Conservation (phyloP, 2,888 invertebrate species). For the Ellobium chinense region DNA sequence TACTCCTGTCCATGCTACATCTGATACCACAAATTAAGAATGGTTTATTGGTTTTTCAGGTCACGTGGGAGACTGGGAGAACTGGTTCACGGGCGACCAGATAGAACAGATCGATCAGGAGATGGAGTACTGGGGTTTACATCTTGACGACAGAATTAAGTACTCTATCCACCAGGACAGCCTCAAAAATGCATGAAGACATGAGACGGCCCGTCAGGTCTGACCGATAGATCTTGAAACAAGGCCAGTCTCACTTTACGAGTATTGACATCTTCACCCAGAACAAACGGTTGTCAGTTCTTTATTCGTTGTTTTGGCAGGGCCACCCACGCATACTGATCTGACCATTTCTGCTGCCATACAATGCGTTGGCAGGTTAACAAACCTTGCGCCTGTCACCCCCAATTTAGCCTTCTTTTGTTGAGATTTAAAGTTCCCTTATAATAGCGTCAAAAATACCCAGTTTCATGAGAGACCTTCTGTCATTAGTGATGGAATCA, state of each 20-base stretch:
- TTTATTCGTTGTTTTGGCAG: neutral
- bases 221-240: neutral
- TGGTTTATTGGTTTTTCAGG: constrained; percentile 35
- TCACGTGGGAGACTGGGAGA: constrained; percentile 40
- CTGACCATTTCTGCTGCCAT: too few relatives aligned
- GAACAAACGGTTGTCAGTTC: neutral
- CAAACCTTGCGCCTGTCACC: too few relatives aligned
- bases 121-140: constrained; percentile 18
- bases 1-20: too few relatives aligned
- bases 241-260: neutral
- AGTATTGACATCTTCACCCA: too few relatives aligned
- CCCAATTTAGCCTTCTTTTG: too few relatives aligned
- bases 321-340: too few relatives aligned
- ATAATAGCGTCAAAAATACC: too few relatives aligned
- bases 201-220: neutral
- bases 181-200: neutral
- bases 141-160: constrained; percentile 9
- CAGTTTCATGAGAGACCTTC: too few relatives aligned
- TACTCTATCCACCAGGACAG: neutral
- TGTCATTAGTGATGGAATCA: too few relatives aligned
- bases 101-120: constrained; percentile 30
- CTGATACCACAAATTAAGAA: too few relatives aligned
- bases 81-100: constrained; percentile 43
- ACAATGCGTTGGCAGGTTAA: too few relatives aligned
- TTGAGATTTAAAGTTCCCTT: too few relatives aligned